Base-by-base conservation (phyloP, 2,113 vertebrate genomes). In the Ictalurus furcatus region DNA sequence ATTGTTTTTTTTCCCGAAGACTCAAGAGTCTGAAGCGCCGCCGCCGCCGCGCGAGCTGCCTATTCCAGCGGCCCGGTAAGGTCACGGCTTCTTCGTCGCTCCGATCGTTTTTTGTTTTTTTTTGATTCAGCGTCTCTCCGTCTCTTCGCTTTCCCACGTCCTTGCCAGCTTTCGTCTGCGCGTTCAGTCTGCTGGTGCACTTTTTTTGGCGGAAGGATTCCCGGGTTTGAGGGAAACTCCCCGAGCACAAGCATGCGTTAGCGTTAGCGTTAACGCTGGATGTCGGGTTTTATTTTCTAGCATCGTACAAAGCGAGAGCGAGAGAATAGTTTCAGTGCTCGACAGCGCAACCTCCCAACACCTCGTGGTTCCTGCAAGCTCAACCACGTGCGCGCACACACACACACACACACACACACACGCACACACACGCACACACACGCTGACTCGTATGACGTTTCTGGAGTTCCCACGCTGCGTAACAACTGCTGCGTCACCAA, bases 401-500 rank as follows among this genome's bases (percentile, higher is more conserved):
- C 79, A 82, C 61, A 61, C 80, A 84, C 65, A n/a, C 79, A 59
- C 79, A 71, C 80, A 61, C 79, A 44, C 80, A 78, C 81, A 65
- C 37, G 12, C 40, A 65, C 54, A 87, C 85, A 52, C 28, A 87
- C 85, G 59, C 37, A 73, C 61, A 17, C 81, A 78, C 86, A 87
- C 85, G 59, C 28, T n/a, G 82, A 37, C 85, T 83, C 63, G 78
- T 69, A 63, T 87, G 95, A 95, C 94, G 95, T 95, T 94, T 94
- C 92, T 80, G 34, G 91, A 94, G 93, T 88, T 91, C 88, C 90
- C 90, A 91, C 88, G 87, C 89, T 91, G 61, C 86, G 90, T 91
- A 88, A 92, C 93, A 94, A 94, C 92, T 79, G 94, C 95, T 95
- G 94, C 93, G 94, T 95, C 95, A 96, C 92, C 88, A 48, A 82